These are phyloP conservation scores for Nixonia krombeini DNA, from an alignment of 1,140 invertebrate genomes.

Conservation along the genomic window DNA sequence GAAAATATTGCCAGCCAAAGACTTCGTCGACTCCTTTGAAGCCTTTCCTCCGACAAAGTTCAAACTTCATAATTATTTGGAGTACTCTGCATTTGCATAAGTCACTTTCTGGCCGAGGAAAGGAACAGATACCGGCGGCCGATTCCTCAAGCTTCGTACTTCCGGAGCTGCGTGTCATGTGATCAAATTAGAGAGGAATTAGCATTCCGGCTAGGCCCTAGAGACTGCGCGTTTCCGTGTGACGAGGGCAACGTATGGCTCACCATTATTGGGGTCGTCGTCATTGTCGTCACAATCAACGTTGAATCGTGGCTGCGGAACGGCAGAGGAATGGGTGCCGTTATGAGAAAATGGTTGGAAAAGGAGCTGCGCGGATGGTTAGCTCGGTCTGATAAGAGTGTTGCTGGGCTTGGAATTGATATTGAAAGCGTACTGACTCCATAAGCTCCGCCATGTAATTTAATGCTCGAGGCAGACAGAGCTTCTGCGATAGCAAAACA, in stretches of 20 bases:
- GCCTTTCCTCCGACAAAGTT: no score
- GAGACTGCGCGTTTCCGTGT: constrained; percentile 35
- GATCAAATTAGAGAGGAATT: constrained; percentile 48
- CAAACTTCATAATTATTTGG: no score
- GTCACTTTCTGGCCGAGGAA: no score
- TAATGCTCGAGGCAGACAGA: constrained; percentile 9
- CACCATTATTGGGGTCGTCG: constrained; percentile 54
- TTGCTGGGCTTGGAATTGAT: constrained; percentile 21
- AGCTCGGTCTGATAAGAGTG: constrained; percentile 17
- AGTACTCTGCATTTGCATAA: neutral
- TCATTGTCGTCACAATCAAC: constrained; percentile 54
- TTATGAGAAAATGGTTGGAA: constrained; percentile 25
- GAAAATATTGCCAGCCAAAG: no score
- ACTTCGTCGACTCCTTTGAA: no score
- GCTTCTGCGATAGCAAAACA: constrained; percentile 12
- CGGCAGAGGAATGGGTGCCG: constrained; percentile 15
- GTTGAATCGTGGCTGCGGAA: constrained; percentile 23
- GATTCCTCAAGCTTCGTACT: constrained; percentile 6
- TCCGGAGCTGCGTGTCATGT: constrained; percentile 18
- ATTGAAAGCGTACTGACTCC: constrained; percentile 17
- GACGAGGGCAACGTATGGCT: constrained; percentile 22
- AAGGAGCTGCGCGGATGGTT: constrained; percentile 17
- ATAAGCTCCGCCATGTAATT: constrained; percentile 14
- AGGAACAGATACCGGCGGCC: no score
- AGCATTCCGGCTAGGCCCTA: constrained; percentile 59